These are phyloP conservation scores for Agelas oroides DNA, from an alignment of 37 sponge, comb jelly and placozoan species.

Conservation along the genomic window DNA sequence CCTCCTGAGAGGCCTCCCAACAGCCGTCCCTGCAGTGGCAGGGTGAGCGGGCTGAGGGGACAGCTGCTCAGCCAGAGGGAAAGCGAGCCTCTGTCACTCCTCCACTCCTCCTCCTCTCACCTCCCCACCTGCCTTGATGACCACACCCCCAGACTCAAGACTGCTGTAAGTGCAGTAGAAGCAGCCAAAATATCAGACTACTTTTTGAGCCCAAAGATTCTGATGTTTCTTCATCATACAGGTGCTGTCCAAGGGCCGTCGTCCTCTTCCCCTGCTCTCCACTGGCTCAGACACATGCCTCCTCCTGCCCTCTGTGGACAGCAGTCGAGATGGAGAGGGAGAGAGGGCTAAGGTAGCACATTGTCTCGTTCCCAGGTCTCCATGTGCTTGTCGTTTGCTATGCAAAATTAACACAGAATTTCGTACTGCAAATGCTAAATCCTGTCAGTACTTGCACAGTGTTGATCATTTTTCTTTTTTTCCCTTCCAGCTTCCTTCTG, in stretches of 20 bases:
- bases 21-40: conserved; percentile 47
- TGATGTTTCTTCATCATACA: background rate
- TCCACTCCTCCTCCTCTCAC: conserved; percentile 2
- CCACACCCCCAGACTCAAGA: background rate
- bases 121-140: background rate
- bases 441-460: too few relatives aligned
- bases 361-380: too few relatives aligned
- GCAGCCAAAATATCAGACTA: too few relatives aligned
- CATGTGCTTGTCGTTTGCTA: too few relatives aligned
- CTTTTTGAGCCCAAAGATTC: background rate
- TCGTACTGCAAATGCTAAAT: too few relatives aligned
- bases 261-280: background rate
- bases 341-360: background rate
- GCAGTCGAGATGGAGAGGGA: too few relatives aligned
- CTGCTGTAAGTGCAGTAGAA: conserved; percentile 51
- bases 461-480: too few relatives aligned
- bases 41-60: conserved; percentile 58
- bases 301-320: too few relatives aligned
- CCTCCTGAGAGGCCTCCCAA: background rate
- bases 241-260: conserved; percentile 33
- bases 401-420: too few relatives aligned
- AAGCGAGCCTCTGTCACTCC: background rate
- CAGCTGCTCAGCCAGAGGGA: conserved; percentile 5
- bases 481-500: too few relatives aligned
- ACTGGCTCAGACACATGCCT: conserved; percentile 22